These are phyloP conservation scores for Euthynnus affinis DNA, from an alignment of 2,797 vertebrate species.

Conservation along the genomic window DNA sequence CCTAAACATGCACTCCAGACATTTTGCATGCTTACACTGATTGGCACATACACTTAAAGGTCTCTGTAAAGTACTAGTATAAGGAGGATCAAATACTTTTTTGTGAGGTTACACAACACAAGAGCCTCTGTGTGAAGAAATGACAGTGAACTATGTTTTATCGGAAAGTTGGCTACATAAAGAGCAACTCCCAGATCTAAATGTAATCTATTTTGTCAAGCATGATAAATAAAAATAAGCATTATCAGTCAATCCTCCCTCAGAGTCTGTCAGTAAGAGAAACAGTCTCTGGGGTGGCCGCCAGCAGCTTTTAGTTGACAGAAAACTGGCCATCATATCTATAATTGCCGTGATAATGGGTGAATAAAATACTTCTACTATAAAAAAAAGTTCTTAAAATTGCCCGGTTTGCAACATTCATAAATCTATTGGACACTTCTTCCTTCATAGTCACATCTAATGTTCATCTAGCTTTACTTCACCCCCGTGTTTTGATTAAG, in stretches of 20 bases:
- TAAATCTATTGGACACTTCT: background rate
- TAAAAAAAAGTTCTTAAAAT: background rate
- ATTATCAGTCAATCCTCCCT: slow-evolving; percentile 16
- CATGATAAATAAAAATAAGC: slow-evolving; percentile 6
- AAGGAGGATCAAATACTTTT: too few relatives aligned
- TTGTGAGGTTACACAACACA: too few relatives aligned
- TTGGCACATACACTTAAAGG: too few relatives aligned
- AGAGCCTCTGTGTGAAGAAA: too few relatives aligned
- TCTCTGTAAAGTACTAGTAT: too few relatives aligned
- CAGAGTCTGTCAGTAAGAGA: background rate
- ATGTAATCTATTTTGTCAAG: slow-evolving; percentile 32
- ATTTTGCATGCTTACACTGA: too few relatives aligned
- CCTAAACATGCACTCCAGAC: too few relatives aligned
- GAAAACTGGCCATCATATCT: background rate
- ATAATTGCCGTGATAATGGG: background rate
- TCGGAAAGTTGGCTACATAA: too few relatives aligned
- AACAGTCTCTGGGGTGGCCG: background rate
- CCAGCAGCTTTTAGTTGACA: background rate
- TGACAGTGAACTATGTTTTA: too few relatives aligned
- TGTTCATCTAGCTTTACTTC: background rate
- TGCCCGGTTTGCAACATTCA: background rate
- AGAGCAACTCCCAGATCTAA: background rate
- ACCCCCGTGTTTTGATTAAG: background rate
- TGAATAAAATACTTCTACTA: background rate
- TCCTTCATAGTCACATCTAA: background rate